phyloP scores from a whole-genome alignment of 2,888 invertebrate genomes.

The Drosophila suboccidentalis region DNA sequence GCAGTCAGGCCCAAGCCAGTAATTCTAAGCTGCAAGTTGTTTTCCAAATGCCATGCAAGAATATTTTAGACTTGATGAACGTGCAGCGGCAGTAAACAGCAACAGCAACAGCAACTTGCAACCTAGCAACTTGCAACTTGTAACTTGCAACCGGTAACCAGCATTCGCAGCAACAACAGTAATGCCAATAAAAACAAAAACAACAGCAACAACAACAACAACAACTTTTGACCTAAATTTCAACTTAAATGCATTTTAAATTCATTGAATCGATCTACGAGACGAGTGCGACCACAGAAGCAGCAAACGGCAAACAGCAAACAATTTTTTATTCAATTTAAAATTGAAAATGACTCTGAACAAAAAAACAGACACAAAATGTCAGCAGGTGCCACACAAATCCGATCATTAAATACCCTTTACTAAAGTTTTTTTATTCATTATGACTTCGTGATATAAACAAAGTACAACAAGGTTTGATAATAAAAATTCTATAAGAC shows the following conservation, averaged over 20 bases:
- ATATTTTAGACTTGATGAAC: conserved; percentile 74
- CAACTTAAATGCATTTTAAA: conserved; percentile 78
- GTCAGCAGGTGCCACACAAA: conserved; percentile 12
- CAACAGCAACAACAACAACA: conserved; percentile 49
- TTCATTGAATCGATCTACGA: conserved; percentile 77
- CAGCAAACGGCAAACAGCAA: conserved; percentile 33
- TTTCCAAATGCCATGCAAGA: conserved; percentile 76
- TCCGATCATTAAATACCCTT: conserved; percentile 29
- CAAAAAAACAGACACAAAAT: conserved; percentile 10
- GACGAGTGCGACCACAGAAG: conserved; percentile 55
- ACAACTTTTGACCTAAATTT: conserved; percentile 76
- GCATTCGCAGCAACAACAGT: conserved; percentile 42
- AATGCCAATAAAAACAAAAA: conserved; percentile 50
- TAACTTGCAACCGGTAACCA: conserved; percentile 56
- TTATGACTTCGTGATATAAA: no score
- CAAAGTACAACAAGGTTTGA: not conserved
- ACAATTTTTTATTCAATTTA: conserved; percentile 61
- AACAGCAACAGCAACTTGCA: conserved; percentile 26
- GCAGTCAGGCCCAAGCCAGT: conserved; percentile 42
- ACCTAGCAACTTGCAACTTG: conserved; percentile 40
- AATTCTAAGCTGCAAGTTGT: conserved; percentile 73
- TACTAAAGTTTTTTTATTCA: no score
- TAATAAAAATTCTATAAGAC: not conserved
- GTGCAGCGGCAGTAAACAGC: conserved; percentile 42
- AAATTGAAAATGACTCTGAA: conserved; percentile 59